phyloP scores from a whole-genome alignment of 2,888 invertebrate genomes.

The Epinotia brunnichana region DNA sequence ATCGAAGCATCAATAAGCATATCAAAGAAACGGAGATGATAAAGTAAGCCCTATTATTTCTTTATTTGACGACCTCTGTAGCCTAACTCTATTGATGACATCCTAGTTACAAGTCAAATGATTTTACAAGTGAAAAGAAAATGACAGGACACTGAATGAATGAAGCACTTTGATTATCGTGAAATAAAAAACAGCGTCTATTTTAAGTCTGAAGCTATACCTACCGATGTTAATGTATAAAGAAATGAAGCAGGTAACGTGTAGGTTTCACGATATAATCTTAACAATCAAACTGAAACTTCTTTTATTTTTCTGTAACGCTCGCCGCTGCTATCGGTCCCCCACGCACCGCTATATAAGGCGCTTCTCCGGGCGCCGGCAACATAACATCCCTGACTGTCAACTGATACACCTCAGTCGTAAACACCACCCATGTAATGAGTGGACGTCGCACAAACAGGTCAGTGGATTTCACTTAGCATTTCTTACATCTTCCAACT shows the following conservation, averaged over 20 bases:
- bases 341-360: conserved; percentile 29
- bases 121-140: too few relatives aligned
- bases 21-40: not conserved
- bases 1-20: not conserved
- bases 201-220: not conserved
- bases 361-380: conserved; percentile 24
- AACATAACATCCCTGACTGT: conserved; percentile 59
- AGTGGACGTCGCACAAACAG: conserved; percentile 31
- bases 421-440: conserved; percentile 37
- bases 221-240: not conserved
- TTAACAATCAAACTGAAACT: not conserved
- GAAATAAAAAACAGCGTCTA: too few relatives aligned
- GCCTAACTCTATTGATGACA: too few relatives aligned
- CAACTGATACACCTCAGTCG: conserved; percentile 39
- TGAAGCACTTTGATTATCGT: too few relatives aligned
- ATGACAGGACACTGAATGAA: too few relatives aligned
- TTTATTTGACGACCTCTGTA: too few relatives aligned
- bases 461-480: conserved; percentile 28
- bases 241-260: not conserved
- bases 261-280: not conserved
- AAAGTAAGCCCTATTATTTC: not conserved
- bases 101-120: too few relatives aligned
- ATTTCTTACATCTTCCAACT: not conserved
- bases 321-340: conserved; percentile 56
- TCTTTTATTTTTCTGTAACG: not conserved